These are phyloP conservation scores for Aldrovandia affinis DNA, from an alignment of 2,797 vertebrate genomes.

Conservation along the genomic window DNA sequence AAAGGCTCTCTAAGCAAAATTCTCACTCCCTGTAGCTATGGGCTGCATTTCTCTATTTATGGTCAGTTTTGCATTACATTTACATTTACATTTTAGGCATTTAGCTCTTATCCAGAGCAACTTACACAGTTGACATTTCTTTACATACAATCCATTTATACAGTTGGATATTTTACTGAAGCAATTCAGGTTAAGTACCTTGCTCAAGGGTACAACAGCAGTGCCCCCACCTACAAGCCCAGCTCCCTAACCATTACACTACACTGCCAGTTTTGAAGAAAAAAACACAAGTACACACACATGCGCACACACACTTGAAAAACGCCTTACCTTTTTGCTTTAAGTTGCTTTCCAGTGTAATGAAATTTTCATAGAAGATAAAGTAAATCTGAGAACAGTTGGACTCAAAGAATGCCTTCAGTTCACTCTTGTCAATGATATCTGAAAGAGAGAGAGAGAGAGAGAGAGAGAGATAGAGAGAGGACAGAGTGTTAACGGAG, in stretches of 20 bases:
- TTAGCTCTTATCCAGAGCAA: too few relatives aligned
- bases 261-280: too few relatives aligned
- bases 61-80: too few relatives aligned
- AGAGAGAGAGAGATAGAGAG: constrained; percentile 12
- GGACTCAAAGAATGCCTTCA: constrained; percentile 95
- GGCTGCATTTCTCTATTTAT: neutral
- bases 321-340: constrained; percentile 92
- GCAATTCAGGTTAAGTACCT: too few relatives aligned
- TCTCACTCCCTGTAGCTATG: neutral
- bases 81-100: too few relatives aligned
- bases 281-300: neutral
- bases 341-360: constrained; percentile 98
- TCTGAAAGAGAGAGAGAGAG: constrained; percentile 73
- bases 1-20: neutral
- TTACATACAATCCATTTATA: too few relatives aligned
- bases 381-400: constrained; percentile 99
- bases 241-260: too few relatives aligned
- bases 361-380: constrained; percentile 99
- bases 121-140: too few relatives aligned
- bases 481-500: neutral
- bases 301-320: neutral
- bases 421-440: constrained; percentile 89
- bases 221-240: too few relatives aligned
- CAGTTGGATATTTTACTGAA: too few relatives aligned
- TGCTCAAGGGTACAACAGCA: too few relatives aligned